Evolutionary conservation across 2,888 invertebrate species (phyloP).

Genomic region (Apamea monoglypha): DNA sequence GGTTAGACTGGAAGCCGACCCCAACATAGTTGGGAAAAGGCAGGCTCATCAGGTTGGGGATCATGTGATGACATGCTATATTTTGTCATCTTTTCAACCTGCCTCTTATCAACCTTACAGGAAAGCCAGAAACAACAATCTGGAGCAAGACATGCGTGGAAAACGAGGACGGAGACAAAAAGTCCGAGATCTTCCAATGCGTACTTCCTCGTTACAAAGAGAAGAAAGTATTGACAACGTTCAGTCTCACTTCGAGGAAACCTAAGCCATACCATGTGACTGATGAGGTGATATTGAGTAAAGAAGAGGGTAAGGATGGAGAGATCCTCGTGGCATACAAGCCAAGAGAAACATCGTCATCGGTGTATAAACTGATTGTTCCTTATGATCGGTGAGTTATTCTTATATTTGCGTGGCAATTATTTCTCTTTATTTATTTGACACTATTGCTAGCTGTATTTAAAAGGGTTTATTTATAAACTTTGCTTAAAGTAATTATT

Average conservation of each 20-base stretch:
- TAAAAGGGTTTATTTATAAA: background rate
- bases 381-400: slow-evolving; percentile 61
- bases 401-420: background rate
- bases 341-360: slow-evolving; percentile 75
- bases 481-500: too few relatives aligned
- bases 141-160: slow-evolving; percentile 80
- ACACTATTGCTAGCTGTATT: background rate
- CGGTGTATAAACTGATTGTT: slow-evolving; percentile 76
- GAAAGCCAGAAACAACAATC: slow-evolving; percentile 78
- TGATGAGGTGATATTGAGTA: slow-evolving; percentile 73
- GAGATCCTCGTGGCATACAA: slow-evolving; percentile 82
- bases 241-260: slow-evolving; percentile 58
- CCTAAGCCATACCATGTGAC: slow-evolving; percentile 55
- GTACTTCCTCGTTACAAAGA: slow-evolving; percentile 83
- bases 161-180: slow-evolving; percentile 75
- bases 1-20: too few relatives aligned
- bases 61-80: background rate
- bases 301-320: slow-evolving; percentile 78
- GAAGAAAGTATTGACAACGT: slow-evolving; percentile 74
- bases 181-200: slow-evolving; percentile 81
- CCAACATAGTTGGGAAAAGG: too few relatives aligned
- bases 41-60: too few relatives aligned
- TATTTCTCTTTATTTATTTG: background rate
- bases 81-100: background rate
- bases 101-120: slow-evolving; percentile 59